These are phyloP conservation scores for Ditula angustiorana DNA, from an alignment of 2,888 invertebrate species.

Conservation along the genomic window DNA sequence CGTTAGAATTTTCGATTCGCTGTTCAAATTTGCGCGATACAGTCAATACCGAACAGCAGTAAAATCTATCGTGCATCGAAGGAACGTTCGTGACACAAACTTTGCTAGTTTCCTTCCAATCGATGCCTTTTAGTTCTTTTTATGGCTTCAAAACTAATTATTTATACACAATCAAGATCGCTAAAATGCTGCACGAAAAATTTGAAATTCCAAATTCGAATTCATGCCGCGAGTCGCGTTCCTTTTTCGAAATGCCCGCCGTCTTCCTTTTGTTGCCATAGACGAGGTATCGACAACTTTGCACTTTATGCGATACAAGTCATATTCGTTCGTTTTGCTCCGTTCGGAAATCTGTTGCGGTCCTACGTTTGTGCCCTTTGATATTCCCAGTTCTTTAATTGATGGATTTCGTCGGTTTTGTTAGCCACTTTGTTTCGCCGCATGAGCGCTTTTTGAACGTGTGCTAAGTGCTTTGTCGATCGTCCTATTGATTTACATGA, in stretches of 20 bases:
- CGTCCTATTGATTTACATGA: slow-evolving; percentile 39
- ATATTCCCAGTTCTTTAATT: slow-evolving; percentile 82
- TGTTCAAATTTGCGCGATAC: slow-evolving; percentile 29
- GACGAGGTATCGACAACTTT: slow-evolving; percentile 76
- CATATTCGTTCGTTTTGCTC: slow-evolving; percentile 64
- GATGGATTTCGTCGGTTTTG: slow-evolving; percentile 70
- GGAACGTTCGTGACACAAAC: slow-evolving; percentile 75
- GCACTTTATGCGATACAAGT: slow-evolving; percentile 81
- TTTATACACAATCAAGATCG: slow-evolving; percentile 64
- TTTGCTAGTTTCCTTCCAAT: slow-evolving; percentile 71
- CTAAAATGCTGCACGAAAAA: slow-evolving; percentile 47
- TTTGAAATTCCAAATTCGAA: slow-evolving; percentile 55
- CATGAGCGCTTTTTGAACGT: slow-evolving; percentile 66
- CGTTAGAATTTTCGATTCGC: slow-evolving; percentile 42
- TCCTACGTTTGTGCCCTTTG: slow-evolving; percentile 79
- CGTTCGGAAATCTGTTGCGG: slow-evolving; percentile 79
- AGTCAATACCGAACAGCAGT: slow-evolving; percentile 67
- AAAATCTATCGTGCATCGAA: slow-evolving; percentile 80
- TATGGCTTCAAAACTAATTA: slow-evolving; percentile 69
- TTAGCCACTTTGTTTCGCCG: slow-evolving; percentile 62
- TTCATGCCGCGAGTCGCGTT: slow-evolving; percentile 51
- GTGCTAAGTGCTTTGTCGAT: slow-evolving; percentile 67
- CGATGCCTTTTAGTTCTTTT: slow-evolving; percentile 70
- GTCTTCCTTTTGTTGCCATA: slow-evolving; percentile 69
- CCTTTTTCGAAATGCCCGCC: slow-evolving; percentile 67